phyloP scores from a whole-genome alignment of 2,888 invertebrate species.

The Laothoe populi region DNA sequence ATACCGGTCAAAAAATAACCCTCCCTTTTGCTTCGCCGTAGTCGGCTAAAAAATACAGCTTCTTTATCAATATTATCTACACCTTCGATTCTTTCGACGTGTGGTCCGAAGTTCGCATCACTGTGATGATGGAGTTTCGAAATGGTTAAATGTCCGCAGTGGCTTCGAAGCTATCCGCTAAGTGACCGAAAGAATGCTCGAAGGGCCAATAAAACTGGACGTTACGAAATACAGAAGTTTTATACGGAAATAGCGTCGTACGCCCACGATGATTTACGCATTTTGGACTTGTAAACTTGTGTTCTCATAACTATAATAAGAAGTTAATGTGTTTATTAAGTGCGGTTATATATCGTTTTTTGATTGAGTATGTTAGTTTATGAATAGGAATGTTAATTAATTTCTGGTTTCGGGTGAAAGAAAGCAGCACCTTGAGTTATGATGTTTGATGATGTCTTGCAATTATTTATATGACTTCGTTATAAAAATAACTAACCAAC shows the following conservation, averaged over 20 bases:
- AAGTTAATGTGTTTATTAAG: conserved; percentile 51
- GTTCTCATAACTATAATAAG: conserved; percentile 50
- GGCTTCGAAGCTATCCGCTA: conserved; percentile 55
- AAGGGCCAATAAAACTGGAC: conserved; percentile 55
- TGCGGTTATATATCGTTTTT: conserved; percentile 40
- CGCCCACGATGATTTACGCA: conserved; percentile 62
- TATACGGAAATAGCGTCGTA: conserved; percentile 61
- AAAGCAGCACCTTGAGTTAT: background rate
- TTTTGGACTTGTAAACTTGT: conserved; percentile 48
- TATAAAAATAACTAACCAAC: no score
- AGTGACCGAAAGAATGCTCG: conserved; percentile 65
- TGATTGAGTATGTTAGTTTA: conserved; percentile 34
- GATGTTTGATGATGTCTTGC: background rate
- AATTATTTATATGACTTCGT: no score
- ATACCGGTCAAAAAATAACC: no score
- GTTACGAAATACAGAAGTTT: conserved; percentile 59
- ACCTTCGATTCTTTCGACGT: conserved; percentile 41
- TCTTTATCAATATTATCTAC: conserved; percentile 4
- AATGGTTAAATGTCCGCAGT: conserved; percentile 56
- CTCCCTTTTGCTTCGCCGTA: no score
- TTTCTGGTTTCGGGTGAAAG: background rate
- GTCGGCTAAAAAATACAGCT: background rate
- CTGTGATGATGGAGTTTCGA: conserved; percentile 57
- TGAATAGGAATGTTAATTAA: conserved; percentile 37
- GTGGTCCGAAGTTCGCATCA: conserved; percentile 71